Base-by-base conservation (phyloP, 2,888 invertebrate species). In the Pseudoips prasinana region DNA sequence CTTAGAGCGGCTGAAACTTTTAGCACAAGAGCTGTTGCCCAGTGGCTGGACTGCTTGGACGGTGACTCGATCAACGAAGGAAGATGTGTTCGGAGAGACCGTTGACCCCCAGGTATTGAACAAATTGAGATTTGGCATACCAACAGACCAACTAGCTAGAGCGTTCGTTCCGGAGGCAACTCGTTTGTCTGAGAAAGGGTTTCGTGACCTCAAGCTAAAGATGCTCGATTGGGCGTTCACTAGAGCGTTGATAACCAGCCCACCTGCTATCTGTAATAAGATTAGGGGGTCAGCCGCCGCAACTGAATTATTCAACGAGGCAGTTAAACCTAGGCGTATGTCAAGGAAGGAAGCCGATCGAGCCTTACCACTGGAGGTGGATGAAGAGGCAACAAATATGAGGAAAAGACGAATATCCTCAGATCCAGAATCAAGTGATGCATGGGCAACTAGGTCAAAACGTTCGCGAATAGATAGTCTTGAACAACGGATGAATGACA, bases 271-370 rank as follows among this genome's bases (percentile, higher is more conserved):
- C 7, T 26, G 34, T 8, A 38, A 41, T 22, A 38, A 30, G 18
- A 39, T 46, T 1, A 35, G 39, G 10, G 42, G 36, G 1, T 44
- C 46, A 0, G 42, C 46, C 1, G 38, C 38, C 8, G 33, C 34
- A 18, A 40, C 42, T 0, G 46, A 46, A 7, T 8, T 39, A 6
- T 36, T 48, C 19, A 39, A 39, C 3, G 28, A 29, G 19, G 33
- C 44, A 2, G 9, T 41, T 7, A 22, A 2, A 14, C 10, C 20
- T 28, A 22, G 26, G 11, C 9, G 19, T 0, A 37, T 43, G 24
- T 39, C 37, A 8, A 26, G 42, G 14, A 22, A 18, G 11, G 34
- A 46, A 25, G 31, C 42, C 7, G 29, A 42, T 27, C 33, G 27
- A 26, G 33, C 45, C 9, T 25, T 42, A 7, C 28, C 30, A 2